Evolutionary conservation across 2,888 invertebrate species (phyloP), one percentile per base, ranked within the genome.

Genomic region (Caenorhabditis sp.): DNA sequence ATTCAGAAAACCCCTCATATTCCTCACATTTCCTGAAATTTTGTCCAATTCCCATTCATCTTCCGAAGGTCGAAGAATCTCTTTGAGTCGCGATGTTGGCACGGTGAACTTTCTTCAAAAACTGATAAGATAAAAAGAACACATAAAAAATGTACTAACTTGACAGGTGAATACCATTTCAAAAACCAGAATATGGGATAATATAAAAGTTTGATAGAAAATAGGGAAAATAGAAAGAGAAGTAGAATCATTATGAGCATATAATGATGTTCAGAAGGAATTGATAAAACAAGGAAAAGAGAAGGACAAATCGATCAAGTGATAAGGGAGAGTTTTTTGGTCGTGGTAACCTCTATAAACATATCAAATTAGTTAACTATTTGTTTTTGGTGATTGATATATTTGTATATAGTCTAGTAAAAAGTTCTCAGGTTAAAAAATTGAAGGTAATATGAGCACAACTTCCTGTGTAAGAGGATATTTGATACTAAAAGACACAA

Each of bases 41-140:
- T 65, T 23, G 5, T 72, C 72, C 58, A 68, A n/a, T 25, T 59
- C 7, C 64, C 67, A 72, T 65, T 72, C 72, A 17, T 64, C 65
- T 38, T 61, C 21, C 14, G 27, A 61, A 10, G 63, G 71, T 49
- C 61, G 67, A 43, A 71, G 8, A 52, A 71, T 71, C 10, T 71
- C 71, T 20, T 67, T 59, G 31, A 71, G 63, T 4, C 58, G 59
- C 0, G 67, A 53, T 14, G 67, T 64, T 20, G 71, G 67, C 3
- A 64, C 71, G 14, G 67, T 67, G 67, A 67, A 71, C 31, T 64
- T 71, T 53, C 71, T 71, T 31, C 38, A 69, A 59, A 31, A 21
- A 60, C 53, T 25, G 12, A 23, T 31, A 56, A 54, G 52, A 50
- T 31, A 12, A 43, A 27, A 20, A 31, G 12, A 31, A 36, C 17